Percentiles rank a stretch among this genome's conserved stretches.
These are phyloP conservation scores for Nestor notabilis DNA, from an alignment of 2,113 vertebrate species.

Conservation along the genomic window DNA sequence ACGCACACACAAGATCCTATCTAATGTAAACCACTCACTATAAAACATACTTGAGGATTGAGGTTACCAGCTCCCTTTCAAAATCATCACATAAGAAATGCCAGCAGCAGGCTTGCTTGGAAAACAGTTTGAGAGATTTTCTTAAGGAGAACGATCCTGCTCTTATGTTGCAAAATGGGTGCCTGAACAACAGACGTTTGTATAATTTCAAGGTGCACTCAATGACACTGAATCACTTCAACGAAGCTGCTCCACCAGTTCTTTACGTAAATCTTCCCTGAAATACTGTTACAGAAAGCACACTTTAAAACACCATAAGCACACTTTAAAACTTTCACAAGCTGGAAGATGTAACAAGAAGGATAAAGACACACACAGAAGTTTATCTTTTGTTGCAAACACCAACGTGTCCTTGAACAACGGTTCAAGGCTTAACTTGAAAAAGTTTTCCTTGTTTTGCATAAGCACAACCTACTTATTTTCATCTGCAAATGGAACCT, in stretches of 20 bases:
- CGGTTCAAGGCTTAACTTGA: background rate
- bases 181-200: background rate
- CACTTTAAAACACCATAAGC: background rate
- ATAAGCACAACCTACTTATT: background rate
- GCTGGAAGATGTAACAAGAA: background rate
- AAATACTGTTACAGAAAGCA: background rate
- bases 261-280: background rate
- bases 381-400: background rate
- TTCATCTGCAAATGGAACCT: background rate
- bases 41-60: background rate
- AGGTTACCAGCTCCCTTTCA: background rate
- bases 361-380: accelerated
- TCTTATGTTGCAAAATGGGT: background rate
- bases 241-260: conserved; percentile 32
- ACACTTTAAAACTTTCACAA: background rate
- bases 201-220: background rate
- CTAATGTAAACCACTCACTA: background rate
- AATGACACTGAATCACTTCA: conserved; percentile 2
- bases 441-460: background rate
- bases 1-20: background rate
- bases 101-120: background rate
- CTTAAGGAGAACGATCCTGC: background rate
- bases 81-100: accelerated
- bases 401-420: background rate
- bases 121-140: background rate